Percentiles rank a stretch among this genome's conserved stretches.
Evolutionary conservation across 2,888 invertebrate species (phyloP).

Genomic region (Rhorus exstirpatorius): DNA sequence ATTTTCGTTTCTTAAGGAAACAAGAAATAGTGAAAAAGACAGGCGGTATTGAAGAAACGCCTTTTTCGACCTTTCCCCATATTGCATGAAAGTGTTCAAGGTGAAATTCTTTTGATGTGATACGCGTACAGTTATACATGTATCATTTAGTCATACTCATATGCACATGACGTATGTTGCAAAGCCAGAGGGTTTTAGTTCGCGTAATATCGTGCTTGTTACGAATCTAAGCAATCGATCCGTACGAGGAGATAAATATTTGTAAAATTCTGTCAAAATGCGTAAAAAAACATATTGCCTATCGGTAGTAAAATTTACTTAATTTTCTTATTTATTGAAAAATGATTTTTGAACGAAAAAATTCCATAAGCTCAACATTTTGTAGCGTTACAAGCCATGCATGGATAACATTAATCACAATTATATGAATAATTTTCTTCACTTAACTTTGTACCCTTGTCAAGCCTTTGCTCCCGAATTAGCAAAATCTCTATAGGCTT

Average conservation of each 20-base stretch:
- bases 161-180: neutral
- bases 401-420: too few species aligned
- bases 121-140: too few species aligned
- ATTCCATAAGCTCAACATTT: too few species aligned
- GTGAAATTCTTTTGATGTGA: constrained; percentile 18
- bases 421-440: too few species aligned
- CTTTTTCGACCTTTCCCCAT: neutral
- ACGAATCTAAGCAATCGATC: constrained; percentile 1
- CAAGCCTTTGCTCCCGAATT: too few species aligned
- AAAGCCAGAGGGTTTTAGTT: neutral
- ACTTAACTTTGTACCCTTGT: too few species aligned
- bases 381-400: too few species aligned
- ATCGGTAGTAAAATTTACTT: too few species aligned
- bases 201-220: neutral
- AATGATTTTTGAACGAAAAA: too few species aligned
- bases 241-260: neutral
- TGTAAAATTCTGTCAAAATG: neutral
- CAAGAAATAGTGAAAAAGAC: constrained; percentile 31
- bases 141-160: neutral
- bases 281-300: neutral
- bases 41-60: constrained; percentile 9
- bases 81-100: constrained; percentile 6
- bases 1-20: constrained; percentile 8
- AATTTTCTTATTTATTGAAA: too few species aligned
- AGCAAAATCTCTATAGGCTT: too few species aligned